These are phyloP conservation scores for Coreius guichenoti DNA, from an alignment of 2,797 vertebrate species.

Conservation along the genomic window DNA sequence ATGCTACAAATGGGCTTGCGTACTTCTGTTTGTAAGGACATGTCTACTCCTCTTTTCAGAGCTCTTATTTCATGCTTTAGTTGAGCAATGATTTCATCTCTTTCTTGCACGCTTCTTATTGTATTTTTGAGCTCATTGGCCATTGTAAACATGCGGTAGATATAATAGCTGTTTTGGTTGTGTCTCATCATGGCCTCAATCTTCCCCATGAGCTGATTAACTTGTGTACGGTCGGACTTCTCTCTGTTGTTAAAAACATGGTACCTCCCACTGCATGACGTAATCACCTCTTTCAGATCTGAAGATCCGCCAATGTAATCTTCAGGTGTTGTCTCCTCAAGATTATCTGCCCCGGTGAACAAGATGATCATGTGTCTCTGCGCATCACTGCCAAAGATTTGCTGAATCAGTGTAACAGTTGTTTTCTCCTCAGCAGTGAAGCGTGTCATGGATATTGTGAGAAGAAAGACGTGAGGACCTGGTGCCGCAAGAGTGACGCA, in stretches of 20 bases:
- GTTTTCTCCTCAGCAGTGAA: constrained; percentile 44
- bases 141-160: constrained; percentile 10
- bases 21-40: too few species aligned
- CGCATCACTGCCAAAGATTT: constrained; percentile 26
- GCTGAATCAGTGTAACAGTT: constrained; percentile 14
- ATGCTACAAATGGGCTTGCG: too few species aligned
- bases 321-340: constrained; percentile 6
- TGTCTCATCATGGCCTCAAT: background rate
- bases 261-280: background rate
- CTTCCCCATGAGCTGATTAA: background rate
- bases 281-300: background rate
- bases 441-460: constrained; percentile 5
- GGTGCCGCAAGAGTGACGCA: background rate
- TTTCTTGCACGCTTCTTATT: background rate
- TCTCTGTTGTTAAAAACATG: constrained; percentile 41
- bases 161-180: constrained; percentile 30
- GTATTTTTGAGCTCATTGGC: background rate
- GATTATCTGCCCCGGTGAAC: constrained; percentile 38
- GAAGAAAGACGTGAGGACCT: constrained; percentile 46
- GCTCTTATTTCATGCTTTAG: background rate
- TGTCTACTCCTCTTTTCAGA: too few species aligned
- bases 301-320: background rate
- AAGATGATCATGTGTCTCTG: constrained; percentile 36
- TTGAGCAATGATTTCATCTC: background rate
- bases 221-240: background rate